phyloP scores from a whole-genome alignment of 2,888 invertebrate species.

The Ophioninae sp. region DNA sequence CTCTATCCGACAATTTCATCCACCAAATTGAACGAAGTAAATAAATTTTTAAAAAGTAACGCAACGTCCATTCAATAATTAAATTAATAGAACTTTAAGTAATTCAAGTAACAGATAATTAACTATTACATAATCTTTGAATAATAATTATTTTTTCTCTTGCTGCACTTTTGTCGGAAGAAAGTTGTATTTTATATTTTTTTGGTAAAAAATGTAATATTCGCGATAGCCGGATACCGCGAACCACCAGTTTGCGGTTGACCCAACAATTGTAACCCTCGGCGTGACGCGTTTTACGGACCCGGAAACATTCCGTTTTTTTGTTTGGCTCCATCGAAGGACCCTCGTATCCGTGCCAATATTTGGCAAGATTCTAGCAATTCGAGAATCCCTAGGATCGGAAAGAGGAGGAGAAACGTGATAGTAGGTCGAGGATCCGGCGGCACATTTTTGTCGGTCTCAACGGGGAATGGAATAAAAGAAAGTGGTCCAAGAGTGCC shows the following conservation, averaged over 20 bases:
- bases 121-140: too few species aligned
- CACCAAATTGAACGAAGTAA: too few species aligned
- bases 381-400: constrained; percentile 4
- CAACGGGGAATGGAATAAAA: background rate
- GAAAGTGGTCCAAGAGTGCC: background rate
- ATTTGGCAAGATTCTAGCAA: constrained; percentile 1
- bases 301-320: background rate
- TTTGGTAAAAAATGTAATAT: too few species aligned
- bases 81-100: too few species aligned
- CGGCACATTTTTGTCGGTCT: constrained; percentile 19
- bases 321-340: background rate
- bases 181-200: too few species aligned
- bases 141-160: too few species aligned
- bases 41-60: too few species aligned
- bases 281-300: background rate
- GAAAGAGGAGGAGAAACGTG: background rate
- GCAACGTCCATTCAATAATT: too few species aligned
- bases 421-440: constrained; percentile 3
- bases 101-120: too few species aligned
- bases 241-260: background rate
- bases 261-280: background rate
- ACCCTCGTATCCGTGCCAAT: background rate
- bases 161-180: too few species aligned
- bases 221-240: background rate
- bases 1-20: too few species aligned